Evolutionary conservation across 2,888 invertebrate species (phyloP), one percentile per base, ranked within the genome.

Genomic region (Gymnoscelis rufifasciata): DNA sequence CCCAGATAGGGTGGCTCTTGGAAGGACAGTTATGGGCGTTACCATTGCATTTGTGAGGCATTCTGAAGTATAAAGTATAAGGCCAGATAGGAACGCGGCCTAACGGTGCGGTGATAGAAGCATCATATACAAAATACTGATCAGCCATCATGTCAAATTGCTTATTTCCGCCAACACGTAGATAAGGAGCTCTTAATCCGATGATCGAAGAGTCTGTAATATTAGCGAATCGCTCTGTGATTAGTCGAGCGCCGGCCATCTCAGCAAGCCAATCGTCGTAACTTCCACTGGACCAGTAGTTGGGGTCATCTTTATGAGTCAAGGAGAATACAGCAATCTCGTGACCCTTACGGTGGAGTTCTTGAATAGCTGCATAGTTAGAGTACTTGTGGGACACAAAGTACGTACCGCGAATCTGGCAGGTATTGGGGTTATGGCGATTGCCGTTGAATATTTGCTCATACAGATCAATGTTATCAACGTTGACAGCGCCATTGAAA

Each of bases 101-200:
- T 43, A 96, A 89, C 0, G 96, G 95, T 15, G 97, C 97, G 1
- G 96, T 96, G 70, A 98, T 97, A 7, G 97, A 97, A 14, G 97
- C 96, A 74, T 98, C 98, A 76, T 97, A 98, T 5, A 95, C 93
- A 78, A 97, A 97, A 86, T 95, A 96, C 75, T 97, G 95, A 79
- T 97, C 96, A 43, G 94, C 93, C 97, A 98, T 97, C 97, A 97
- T 97, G 82, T 96, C 95, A 77, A 97, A 98, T 88, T 97, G 97
- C 66, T 93, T 96, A 89, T 97, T 96, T 52, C 97, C 97, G 53
- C 97, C 97, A 0, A 97, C 95, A 41, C 97, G 90, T 41, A 97
- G 88, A 72, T 96, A 97, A 3, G 97, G 97, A 1, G 97, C 96
- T 29, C 97, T 92, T 58, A 96, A 90, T 10, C 95, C 96, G 62